phyloP scores from a whole-genome alignment of 2,888 invertebrate genomes.

The Drosophila hawaiiensis region DNA sequence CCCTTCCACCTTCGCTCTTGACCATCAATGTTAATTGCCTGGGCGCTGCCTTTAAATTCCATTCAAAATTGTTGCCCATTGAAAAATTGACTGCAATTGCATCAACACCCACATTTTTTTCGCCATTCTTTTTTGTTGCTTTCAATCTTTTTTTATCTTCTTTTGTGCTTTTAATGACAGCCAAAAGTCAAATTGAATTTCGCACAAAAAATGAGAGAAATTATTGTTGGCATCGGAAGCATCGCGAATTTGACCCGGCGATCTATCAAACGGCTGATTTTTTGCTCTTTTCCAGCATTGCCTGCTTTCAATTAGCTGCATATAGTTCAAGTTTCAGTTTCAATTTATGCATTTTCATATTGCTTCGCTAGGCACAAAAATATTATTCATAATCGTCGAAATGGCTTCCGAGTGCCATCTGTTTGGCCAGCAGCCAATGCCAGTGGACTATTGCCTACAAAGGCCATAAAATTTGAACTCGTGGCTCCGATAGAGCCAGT shows the following conservation, averaged over 20 bases:
- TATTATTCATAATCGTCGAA: slow-evolving; percentile 71
- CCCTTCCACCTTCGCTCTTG: no score
- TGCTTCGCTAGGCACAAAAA: slow-evolving; percentile 19
- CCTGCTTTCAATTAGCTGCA: slow-evolving; percentile 72
- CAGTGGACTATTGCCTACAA: slow-evolving; percentile 68
- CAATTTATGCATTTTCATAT: slow-evolving; percentile 73
- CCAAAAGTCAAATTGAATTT: slow-evolving; percentile 70
- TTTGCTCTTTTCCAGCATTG: slow-evolving; percentile 21
- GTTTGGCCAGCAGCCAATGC: slow-evolving; percentile 71
- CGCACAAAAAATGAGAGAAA: slow-evolving; percentile 25
- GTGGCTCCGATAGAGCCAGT: slow-evolving; percentile 13
- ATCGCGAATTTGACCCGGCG: slow-evolving; percentile 11
- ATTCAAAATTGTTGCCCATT: slow-evolving; percentile 48
- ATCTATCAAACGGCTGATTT: slow-evolving; percentile 57
- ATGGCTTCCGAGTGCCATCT: slow-evolving; percentile 70
- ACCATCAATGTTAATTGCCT: slow-evolving; percentile 70
- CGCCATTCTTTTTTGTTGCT: slow-evolving; percentile 8
- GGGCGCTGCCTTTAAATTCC: slow-evolving; percentile 53
- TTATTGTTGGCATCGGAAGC: slow-evolving; percentile 35
- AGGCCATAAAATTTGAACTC: slow-evolving; percentile 25
- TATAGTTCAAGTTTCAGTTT: slow-evolving; percentile 71
- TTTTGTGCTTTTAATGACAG: slow-evolving; percentile 49
- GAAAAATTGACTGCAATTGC: slow-evolving; percentile 53
- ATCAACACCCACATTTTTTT: slow-evolving; percentile 55
- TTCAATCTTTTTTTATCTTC: background rate